Conservation (phyloP, 2,888 invertebrate genomes). For the Amphiduros pacificus region DNA sequence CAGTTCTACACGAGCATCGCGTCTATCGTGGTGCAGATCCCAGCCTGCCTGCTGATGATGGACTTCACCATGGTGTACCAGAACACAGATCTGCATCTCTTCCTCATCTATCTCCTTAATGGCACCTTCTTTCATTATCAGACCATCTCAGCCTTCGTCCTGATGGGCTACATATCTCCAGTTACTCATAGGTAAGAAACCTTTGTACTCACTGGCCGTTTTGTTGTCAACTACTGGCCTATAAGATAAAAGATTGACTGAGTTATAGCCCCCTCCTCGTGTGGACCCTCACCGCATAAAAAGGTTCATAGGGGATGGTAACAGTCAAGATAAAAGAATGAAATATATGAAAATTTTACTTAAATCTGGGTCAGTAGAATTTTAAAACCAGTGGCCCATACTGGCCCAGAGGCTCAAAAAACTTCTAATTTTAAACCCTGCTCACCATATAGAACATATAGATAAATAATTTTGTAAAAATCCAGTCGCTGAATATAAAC, state of each 20-base stretch:
- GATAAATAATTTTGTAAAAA: no score
- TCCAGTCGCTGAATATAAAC: no score
- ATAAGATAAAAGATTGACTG: neutral
- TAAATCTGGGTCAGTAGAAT: no score
- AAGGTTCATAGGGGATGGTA: no score
- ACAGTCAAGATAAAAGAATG: no score
- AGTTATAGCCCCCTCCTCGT: neutral
- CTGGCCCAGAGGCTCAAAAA: no score
- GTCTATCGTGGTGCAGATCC: conserved; percentile 74
- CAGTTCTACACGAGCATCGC: conserved; percentile 79
- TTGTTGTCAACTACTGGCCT: neutral
- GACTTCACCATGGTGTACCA: conserved; percentile 64
- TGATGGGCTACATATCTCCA: conserved; percentile 79
- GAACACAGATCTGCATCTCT: conserved; percentile 61
- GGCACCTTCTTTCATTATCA: conserved; percentile 80
- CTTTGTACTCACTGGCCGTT: no score
- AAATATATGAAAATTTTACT: no score
- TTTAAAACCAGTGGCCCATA: no score
- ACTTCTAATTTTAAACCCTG: no score
- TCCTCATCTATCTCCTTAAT: conserved; percentile 69
- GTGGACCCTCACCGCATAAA: no score
- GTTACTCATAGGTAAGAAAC: conserved; percentile 67
- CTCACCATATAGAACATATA: no score
- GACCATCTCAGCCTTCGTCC: conserved; percentile 77
- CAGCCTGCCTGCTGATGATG: conserved; percentile 70